Conservation (phyloP, 2,113 vertebrate species). For the Psammodynastes pulverulentus region DNA sequence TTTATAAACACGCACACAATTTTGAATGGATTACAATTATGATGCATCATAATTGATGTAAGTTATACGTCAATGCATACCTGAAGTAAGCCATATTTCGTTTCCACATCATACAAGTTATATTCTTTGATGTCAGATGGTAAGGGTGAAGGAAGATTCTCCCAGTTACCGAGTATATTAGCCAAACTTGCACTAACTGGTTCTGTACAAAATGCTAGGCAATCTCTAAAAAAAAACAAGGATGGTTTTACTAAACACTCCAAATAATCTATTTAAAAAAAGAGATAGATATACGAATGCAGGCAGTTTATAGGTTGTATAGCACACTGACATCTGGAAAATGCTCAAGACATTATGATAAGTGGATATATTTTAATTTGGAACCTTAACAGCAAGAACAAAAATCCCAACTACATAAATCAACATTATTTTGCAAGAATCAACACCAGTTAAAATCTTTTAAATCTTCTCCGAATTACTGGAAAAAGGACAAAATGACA, state of each 20-base stretch:
- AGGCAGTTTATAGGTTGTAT: background rate
- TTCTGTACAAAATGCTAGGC: constrained; percentile 96
- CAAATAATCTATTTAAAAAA: background rate
- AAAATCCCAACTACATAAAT: background rate
- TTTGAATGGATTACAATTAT: background rate
- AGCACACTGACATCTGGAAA: background rate
- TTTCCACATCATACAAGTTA: constrained; percentile 95
- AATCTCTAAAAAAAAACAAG: constrained; percentile 79
- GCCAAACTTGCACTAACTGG: constrained; percentile 96
- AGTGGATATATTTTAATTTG: background rate
- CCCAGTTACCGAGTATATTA: constrained; percentile 93
- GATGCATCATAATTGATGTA: background rate
- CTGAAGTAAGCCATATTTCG: constrained; percentile 95
- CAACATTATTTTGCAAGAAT: background rate
- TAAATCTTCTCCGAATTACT: background rate
- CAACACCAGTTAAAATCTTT: background rate
- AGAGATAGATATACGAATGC: background rate
- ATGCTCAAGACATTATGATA: background rate
- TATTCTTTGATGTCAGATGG: constrained; percentile 93
- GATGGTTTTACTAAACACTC: background rate
- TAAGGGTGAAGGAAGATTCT: constrained; percentile 89
- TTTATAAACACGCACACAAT: background rate
- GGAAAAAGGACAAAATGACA: background rate
- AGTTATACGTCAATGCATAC: constrained; percentile 66
- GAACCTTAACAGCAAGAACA: background rate